Evolutionary conservation across 2,888 invertebrate genomes (phyloP), one percentile per base, ranked within the genome.

Genomic region (Argyresthia goedartella): DNA sequence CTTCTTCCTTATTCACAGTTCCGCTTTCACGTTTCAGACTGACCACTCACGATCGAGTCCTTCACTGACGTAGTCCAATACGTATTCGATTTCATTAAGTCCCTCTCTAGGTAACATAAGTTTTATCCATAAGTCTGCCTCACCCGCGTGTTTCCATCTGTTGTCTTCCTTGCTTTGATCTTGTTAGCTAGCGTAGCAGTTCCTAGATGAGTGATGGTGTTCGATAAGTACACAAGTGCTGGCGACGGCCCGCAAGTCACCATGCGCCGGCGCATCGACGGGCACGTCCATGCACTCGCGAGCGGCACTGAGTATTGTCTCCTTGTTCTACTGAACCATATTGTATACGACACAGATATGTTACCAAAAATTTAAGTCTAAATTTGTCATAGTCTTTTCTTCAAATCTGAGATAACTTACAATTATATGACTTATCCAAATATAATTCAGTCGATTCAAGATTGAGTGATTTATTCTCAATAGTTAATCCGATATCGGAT

Each of bases 341-440:
- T 71, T 78, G 76, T 80, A 78, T 80, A 81, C 79, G 71, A 76
- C 73, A 75, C 72, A 78, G 85, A 86, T 86, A 86, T 86, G 85
- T 86, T 80, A 73, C 76, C 80, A 79, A 79, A 81, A 76, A 70
- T 77, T 82, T 76, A 75, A 81, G 69, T 81, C 82, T 84, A 81
- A 79, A 77, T 76, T 67, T 73, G 68, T 74, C 73, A 73, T 81
- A 86, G 85, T 85, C 85, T 86, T 85, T 84, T 85, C 70, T 76
- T 84, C 81, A 80, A 84, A 82, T 82, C 79, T 80, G 81, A 81
- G 80, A 85, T 81, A 81, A 73, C 82, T 85, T 84, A 85, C 65
- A 35, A 44, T 54, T 48, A 46, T 14, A 64, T 66, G 60, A 69
- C 76, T 82, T 82, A 76, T 71, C 70, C 66, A 76, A 78, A 79